Percentiles rank a stretch among this genome's conserved stretches.
Evolutionary conservation across 2,113 vertebrate species (phyloP).

Genomic region (Cariama cristata): DNA sequence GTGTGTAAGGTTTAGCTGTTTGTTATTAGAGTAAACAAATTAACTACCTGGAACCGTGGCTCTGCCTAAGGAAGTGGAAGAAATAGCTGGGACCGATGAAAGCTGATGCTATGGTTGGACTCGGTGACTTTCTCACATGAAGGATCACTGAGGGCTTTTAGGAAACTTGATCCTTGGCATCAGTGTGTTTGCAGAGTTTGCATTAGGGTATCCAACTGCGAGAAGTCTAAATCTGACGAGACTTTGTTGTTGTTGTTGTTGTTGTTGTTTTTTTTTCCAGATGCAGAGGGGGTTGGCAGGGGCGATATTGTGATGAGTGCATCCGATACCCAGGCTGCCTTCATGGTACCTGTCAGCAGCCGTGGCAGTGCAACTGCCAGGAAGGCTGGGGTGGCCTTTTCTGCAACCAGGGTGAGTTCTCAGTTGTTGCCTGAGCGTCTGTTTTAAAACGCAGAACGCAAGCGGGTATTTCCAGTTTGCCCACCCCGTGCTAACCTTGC

Average conservation of each 20-base stretch:
- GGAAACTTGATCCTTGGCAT: constrained; percentile 25
- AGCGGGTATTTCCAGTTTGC: background rate
- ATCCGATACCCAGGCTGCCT: constrained; percentile 98
- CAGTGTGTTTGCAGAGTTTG: background rate
- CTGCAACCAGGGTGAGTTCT: constrained; percentile 95
- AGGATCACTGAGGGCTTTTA: constrained; percentile 34
- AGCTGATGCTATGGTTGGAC: background rate
- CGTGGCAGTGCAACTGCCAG: constrained; percentile 98
- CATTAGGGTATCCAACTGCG: background rate
- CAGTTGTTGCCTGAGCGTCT: background rate
- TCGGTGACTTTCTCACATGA: constrained; percentile 36
- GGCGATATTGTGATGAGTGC: constrained; percentile 96
- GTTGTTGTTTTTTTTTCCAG: constrained; percentile 69
- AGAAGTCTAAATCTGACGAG: constrained; percentile 36
- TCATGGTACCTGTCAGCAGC: constrained; percentile 97
- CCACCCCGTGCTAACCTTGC: background rate
- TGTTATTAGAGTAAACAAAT: constrained; percentile 40
- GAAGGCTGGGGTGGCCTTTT: constrained; percentile 99
- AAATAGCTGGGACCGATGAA: background rate
- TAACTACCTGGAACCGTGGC: background rate
- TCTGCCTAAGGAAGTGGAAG: background rate
- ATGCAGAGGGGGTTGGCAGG: constrained; percentile 97
- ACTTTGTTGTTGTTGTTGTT: background rate
- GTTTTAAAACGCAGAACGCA: background rate
- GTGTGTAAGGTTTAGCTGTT: background rate